Conservation (phyloP, 2,888 invertebrate species). For the Yponomeuta sedellus region DNA sequence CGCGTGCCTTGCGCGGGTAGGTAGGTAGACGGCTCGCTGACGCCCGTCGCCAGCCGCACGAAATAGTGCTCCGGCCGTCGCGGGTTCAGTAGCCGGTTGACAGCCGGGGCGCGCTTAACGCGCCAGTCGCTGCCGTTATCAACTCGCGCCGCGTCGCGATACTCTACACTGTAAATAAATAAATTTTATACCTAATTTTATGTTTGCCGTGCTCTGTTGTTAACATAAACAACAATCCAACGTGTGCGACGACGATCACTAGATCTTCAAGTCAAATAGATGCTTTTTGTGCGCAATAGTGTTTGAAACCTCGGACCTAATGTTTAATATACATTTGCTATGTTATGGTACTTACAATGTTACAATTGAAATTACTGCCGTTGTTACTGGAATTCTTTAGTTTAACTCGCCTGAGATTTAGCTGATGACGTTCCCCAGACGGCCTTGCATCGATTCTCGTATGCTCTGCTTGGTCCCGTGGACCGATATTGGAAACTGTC, state of each 20-base stretch:
- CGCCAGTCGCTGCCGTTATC: slow-evolving; percentile 27
- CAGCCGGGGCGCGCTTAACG: slow-evolving; percentile 55
- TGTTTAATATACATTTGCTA: slow-evolving; percentile 47
- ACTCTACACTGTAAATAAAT: slow-evolving; percentile 49
- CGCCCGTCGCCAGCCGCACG: neutral
- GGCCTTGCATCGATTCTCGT: slow-evolving; percentile 24
- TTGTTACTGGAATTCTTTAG: slow-evolving; percentile 13
- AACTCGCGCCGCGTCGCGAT: slow-evolving; percentile 65
- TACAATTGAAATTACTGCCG: slow-evolving; percentile 20
- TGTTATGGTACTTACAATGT: slow-evolving; percentile 38
- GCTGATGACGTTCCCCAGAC: slow-evolving; percentile 26
- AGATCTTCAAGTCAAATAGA: neutral
- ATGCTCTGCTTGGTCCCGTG: slow-evolving; percentile 1
- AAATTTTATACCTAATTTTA: slow-evolving; percentile 49
- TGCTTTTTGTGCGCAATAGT: slow-evolving; percentile 2
- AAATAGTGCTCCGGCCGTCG: slow-evolving; percentile 6
- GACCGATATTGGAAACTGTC: neutral
- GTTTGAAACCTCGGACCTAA: slow-evolving; percentile 14
- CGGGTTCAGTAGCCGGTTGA: slow-evolving; percentile 74
- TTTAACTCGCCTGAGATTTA: slow-evolving; percentile 26
- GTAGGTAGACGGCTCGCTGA: neutral
- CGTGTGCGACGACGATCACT: slow-evolving; percentile 28
- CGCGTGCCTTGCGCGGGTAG: slow-evolving; percentile 15
- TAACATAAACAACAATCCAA: slow-evolving; percentile 27
- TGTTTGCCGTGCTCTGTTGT: slow-evolving; percentile 37